Conservation (phyloP, 2,797 vertebrate genomes). For the Epinephelus coioides region DNA sequence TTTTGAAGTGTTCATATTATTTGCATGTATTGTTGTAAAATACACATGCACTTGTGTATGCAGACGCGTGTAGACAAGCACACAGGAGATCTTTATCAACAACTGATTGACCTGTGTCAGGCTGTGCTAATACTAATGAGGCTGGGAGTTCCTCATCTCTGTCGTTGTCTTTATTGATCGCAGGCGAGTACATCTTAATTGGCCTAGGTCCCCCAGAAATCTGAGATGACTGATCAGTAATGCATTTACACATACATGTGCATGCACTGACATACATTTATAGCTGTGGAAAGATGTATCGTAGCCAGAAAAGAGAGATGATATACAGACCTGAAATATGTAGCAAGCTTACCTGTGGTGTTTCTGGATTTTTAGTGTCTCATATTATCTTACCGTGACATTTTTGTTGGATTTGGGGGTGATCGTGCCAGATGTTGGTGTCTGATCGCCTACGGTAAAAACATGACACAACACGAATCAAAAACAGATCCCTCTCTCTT, state of each 20-base stretch:
- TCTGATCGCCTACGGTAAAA: slow-evolving; percentile 75
- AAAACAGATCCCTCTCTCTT: slow-evolving; percentile 76
- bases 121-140: slow-evolving; percentile 76
- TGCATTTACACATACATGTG: slow-evolving; percentile 34
- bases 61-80: slow-evolving; percentile 32
- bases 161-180: slow-evolving; percentile 80
- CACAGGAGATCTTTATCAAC: slow-evolving; percentile 57
- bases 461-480: slow-evolving; percentile 82
- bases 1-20: slow-evolving; percentile 38
- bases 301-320: slow-evolving; percentile 21
- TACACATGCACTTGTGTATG: slow-evolving; percentile 17
- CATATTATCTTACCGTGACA: slow-evolving; percentile 64
- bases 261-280: slow-evolving; percentile 5
- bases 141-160: slow-evolving; percentile 67
- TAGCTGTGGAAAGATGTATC: slow-evolving; percentile 5
- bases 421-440: slow-evolving; percentile 66
- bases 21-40: slow-evolving; percentile 44
- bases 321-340: slow-evolving; percentile 15
- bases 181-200: slow-evolving; percentile 69
- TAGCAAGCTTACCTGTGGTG: slow-evolving; percentile 33
- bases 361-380: slow-evolving; percentile 29
- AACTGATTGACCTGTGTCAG: slow-evolving; percentile 62
- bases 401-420: slow-evolving; percentile 52
- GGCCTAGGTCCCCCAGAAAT: slow-evolving; percentile 55
- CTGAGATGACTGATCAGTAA: slow-evolving; percentile 54